Evolutionary conservation across 35 echinoderm and acorn worm genomes (phyloP), one percentile per base, ranked within the genome.

Genomic region (Amphiura filiformis): DNA sequence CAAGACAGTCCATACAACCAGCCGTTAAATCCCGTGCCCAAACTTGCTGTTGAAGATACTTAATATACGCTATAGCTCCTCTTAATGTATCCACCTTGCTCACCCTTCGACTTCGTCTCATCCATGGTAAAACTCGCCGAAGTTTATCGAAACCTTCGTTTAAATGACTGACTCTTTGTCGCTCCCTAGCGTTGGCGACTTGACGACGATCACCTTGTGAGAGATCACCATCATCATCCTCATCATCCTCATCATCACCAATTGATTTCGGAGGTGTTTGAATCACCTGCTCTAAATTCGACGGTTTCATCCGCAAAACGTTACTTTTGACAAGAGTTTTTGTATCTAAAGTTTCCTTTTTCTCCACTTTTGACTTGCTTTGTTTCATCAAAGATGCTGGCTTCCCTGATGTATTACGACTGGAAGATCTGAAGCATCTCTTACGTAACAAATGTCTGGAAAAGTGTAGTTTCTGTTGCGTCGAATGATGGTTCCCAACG

Each of bases 81-180:
- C 81, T 49, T 57, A 83, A 36, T 1, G 81, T 83, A 20, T 81
- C 79, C 31, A 81, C 79, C 42, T 81, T 81, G 31, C 79, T 81
- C 7, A 81, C 79, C 31, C 79, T 30, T 7, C 81, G 39, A 57
- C 56, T 83, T 31, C 56, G 39, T 13, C 56, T 83, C 81, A 83
- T 83, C 81, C 81, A 83, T 11, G 81, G 81, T 56, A 83, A 56
- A 49, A 83, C 81, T 32, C 56, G 81, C 49, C 81, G 81, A 56
- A 83, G 56, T 18, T 83, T 83, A 56, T 83, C 81, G 56, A 83
- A 83, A 22, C 81, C 81, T n/a, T 44, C 42, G 39, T 83, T 83
- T 13, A 83, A 41, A 83, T 83, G 42, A 28, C 81, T 83, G 32
- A 83, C 81, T 56, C 81, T 83, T 38, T 83, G 41, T n/a, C 81